A percentile compares a stretch with the other conserved stretches of the same genome.
Evolutionary conservation across 2,113 vertebrate species (phyloP).

Genomic region (Cephalophus harveyi): DNA sequence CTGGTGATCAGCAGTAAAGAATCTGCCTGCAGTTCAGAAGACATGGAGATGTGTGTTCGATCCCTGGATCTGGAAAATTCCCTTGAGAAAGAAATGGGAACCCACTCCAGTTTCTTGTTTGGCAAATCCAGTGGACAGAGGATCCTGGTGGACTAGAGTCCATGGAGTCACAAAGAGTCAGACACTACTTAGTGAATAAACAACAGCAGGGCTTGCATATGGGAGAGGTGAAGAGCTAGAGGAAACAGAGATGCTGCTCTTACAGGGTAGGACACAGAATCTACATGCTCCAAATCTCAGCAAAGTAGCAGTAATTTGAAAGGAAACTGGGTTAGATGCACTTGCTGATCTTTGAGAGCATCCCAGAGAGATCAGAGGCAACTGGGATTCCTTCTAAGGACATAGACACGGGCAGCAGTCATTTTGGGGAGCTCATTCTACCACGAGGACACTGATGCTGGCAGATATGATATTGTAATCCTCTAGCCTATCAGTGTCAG

Average conservation of each 20-base stretch:
- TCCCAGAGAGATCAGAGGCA: background rate
- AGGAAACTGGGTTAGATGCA: background rate
- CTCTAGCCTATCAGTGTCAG: background rate
- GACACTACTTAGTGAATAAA: background rate
- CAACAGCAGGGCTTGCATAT: background rate
- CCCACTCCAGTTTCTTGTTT: background rate
- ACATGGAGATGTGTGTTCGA: fast-evolving
- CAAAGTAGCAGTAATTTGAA: background rate
- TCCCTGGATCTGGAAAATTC: background rate
- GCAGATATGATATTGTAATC: background rate
- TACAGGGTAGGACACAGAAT: background rate
- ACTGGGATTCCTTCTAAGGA: background rate
- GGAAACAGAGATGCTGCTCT: background rate
- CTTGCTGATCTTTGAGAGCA: background rate
- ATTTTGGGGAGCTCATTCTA: background rate
- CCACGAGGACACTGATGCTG: background rate
- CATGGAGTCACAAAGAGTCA: background rate
- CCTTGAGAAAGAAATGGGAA: background rate
- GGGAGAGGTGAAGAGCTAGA: background rate
- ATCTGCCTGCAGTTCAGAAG: background rate
- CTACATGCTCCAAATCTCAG: background rate
- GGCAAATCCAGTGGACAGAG: background rate
- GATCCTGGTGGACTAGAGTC: background rate
- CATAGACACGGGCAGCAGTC: fast-evolving
- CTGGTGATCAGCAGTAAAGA: background rate